Conservation (phyloP, 92 coral and sea anemone species). For the Umimayanthus chanpuru region DNA sequence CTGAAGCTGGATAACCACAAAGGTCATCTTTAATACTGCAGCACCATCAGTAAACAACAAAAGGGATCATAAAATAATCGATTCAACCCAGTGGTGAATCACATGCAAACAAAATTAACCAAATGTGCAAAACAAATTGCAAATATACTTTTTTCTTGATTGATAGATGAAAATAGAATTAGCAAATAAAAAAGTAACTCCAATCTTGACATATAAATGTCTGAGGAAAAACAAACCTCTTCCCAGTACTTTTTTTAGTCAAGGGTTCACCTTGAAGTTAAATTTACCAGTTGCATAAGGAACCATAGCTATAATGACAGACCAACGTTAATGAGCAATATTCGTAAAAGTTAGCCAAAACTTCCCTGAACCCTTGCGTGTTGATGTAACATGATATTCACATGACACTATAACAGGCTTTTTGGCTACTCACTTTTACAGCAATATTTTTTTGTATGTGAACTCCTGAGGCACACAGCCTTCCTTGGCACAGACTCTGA, state of each 20-base stretch:
- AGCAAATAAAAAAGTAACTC: background rate
- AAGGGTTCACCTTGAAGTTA: too few relatives aligned
- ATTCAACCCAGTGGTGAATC: background rate
- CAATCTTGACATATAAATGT: background rate
- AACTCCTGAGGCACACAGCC: constrained; percentile 68
- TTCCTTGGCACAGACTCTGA: constrained; percentile 71
- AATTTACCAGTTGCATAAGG: too few relatives aligned
- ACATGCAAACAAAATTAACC: background rate
- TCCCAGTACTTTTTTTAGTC: too few relatives aligned
- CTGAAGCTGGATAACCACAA: background rate
- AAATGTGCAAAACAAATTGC: background rate
- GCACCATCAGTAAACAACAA: background rate
- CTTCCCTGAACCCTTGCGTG: too few relatives aligned
- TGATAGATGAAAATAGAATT: background rate
- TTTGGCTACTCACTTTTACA: constrained; percentile 64
- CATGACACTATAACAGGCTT: background rate
- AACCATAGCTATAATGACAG: too few relatives aligned
- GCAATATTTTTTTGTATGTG: constrained; percentile 66
- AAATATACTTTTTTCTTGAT: background rate
- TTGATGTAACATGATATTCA: too few relatives aligned
- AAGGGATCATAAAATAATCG: too few relatives aligned
- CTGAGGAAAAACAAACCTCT: background rate
- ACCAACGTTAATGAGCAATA: too few relatives aligned
- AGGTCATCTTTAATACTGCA: background rate
- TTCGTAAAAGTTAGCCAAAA: too few relatives aligned